phyloP scores from a whole-genome alignment of 2,888 invertebrate genomes.

The Eulithis prunata region DNA sequence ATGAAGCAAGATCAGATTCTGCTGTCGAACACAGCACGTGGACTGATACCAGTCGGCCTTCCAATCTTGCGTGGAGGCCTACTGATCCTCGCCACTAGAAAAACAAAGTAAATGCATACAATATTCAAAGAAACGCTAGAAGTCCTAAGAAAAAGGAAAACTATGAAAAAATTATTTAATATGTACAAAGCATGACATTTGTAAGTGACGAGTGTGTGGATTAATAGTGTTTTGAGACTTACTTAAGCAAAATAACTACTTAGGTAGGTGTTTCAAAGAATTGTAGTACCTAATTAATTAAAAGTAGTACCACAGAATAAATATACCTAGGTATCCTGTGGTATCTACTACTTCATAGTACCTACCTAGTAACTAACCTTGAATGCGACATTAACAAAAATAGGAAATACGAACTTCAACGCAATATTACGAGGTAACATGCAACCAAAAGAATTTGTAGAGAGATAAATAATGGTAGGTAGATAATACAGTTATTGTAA shows the following conservation, averaged over 20 bases:
- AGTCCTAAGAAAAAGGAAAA: too few species aligned
- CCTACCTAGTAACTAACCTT: not conserved
- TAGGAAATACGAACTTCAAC: not conserved
- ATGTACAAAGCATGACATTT: too few species aligned
- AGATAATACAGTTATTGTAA: constrained; percentile 5
- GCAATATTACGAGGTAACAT: too few species aligned
- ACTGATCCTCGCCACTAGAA: constrained; percentile 92
- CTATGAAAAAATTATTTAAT: too few species aligned
- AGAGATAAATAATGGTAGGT: not conserved
- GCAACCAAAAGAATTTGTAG: not conserved
- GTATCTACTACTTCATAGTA: too few species aligned
- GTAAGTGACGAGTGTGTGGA: too few species aligned
- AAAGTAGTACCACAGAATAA: too few species aligned
- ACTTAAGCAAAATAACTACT: too few species aligned
- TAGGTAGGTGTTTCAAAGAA: too few species aligned
- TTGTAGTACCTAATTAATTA: too few species aligned
- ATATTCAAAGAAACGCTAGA: not conserved
- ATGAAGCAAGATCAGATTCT: constrained; percentile 86
- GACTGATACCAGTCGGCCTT: constrained; percentile 91
- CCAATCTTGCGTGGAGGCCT: constrained; percentile 88
- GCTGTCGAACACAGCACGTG: constrained; percentile 89
- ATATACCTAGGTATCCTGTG: too few species aligned
- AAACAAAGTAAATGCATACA: constrained; percentile 32
- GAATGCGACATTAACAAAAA: not conserved
- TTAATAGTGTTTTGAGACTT: too few species aligned